Evolutionary conservation across 2,113 vertebrate species (phyloP).

Genomic region (Psophia crepitans): DNA sequence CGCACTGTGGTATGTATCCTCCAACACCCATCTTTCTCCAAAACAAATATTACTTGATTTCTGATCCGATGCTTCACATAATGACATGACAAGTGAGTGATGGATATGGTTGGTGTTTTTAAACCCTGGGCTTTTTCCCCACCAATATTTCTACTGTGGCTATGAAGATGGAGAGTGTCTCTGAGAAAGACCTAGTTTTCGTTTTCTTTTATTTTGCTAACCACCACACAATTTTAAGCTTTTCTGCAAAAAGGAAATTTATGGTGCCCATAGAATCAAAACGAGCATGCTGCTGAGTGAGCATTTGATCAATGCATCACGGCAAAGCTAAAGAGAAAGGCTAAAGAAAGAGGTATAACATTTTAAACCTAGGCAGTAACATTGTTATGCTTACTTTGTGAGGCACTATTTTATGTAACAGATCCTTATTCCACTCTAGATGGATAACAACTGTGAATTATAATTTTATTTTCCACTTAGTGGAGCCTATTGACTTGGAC

Average conservation of each 20-base stretch:
- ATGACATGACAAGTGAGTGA: background rate
- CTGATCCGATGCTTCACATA: background rate
- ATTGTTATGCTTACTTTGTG: background rate
- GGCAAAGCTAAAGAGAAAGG: background rate
- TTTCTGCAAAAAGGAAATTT: conserved; percentile 9
- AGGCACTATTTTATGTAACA: conserved; percentile 2
- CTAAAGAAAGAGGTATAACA: background rate
- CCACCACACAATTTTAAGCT: background rate
- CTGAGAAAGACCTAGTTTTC: background rate
- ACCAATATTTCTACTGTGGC: background rate
- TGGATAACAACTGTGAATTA: conserved; percentile 31
- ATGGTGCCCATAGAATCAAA: background rate
- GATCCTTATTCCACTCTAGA: background rate
- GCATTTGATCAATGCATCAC: background rate
- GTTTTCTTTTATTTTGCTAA: background rate
- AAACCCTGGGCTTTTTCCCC: background rate
- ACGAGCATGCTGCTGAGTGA: background rate
- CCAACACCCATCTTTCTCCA: background rate
- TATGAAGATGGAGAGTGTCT: background rate
- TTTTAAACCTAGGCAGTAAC: background rate
- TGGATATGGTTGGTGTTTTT: background rate
- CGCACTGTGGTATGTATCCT: background rate
- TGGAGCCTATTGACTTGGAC: conserved; percentile 5
- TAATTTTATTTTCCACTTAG: conserved; percentile 54
- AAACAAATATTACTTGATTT: conserved; percentile 27